These are phyloP conservation scores for Darevskia mixta DNA, from an alignment of 2,797 vertebrate genomes.

Conservation along the genomic window DNA sequence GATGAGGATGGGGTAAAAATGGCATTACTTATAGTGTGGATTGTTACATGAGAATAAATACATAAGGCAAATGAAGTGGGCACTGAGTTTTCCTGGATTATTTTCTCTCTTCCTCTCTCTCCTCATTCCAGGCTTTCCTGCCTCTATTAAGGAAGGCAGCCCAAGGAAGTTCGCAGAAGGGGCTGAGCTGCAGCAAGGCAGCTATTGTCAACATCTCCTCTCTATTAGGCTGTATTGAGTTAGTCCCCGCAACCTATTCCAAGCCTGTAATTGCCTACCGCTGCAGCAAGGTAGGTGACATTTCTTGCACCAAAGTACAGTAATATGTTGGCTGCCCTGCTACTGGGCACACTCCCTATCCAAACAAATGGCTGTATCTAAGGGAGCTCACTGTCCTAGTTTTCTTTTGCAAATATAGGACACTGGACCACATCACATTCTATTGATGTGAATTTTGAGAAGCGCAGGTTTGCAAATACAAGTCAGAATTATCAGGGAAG, in stretches of 20 bases:
- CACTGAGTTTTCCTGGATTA: background rate
- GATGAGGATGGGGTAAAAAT: background rate
- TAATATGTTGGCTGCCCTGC: too few relatives aligned
- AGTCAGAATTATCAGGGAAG: background rate
- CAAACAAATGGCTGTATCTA: fast-evolving
- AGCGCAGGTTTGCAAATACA: background rate
- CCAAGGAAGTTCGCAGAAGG: conserved; percentile 58
- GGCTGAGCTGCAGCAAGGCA: conserved; percentile 79
- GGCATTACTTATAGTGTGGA: background rate
- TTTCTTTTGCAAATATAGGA: background rate
- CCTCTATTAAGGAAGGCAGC: conserved; percentile 76
- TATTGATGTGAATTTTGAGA: background rate
- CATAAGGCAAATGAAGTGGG: too few relatives aligned
- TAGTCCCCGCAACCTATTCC: conserved; percentile 3
- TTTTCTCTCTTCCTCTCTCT: background rate
- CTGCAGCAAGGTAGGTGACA: conserved; percentile 76
- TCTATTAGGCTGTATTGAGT: conserved; percentile 57
- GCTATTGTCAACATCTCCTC: conserved; percentile 80
- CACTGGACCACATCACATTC: background rate
- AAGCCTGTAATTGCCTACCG: conserved; percentile 68
- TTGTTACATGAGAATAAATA: too few relatives aligned
- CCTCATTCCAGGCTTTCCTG: conserved; percentile 75
- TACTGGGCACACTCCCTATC: background rate
- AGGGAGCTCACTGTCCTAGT: fast-evolving
- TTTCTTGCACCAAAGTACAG: background rate